These are phyloP conservation scores for Periophthalmodon schlosseri DNA, from an alignment of 2,113 vertebrate genomes.

Conservation along the genomic window DNA sequence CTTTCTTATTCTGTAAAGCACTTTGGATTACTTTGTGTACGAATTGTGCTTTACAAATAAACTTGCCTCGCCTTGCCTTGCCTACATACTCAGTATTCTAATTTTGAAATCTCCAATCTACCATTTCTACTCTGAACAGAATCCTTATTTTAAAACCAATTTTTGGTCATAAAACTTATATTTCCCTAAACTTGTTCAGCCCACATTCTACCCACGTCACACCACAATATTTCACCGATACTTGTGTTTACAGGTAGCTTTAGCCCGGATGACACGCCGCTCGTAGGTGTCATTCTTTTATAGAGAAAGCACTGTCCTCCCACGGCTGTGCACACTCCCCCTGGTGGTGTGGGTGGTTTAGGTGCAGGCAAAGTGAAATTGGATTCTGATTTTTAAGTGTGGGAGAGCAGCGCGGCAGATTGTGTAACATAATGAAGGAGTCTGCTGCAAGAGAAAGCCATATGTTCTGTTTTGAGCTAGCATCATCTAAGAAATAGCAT, in stretches of 20 bases:
- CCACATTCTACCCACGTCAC: neutral
- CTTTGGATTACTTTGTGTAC: too few relatives aligned
- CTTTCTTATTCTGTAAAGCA: too few relatives aligned
- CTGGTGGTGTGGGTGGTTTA: slow-evolving; percentile 25
- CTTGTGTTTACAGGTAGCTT: slow-evolving; percentile 29
- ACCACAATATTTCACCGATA: slow-evolving; percentile 4
- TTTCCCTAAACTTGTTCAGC: neutral
- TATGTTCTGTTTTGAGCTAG: neutral
- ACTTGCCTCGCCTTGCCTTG: too few relatives aligned
- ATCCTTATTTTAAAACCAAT: too few relatives aligned
- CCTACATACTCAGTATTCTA: too few relatives aligned
- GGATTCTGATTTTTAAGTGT: neutral
- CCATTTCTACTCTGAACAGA: too few relatives aligned
- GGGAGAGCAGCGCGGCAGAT: neutral
- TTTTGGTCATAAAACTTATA: too few relatives aligned
- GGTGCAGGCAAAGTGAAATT: slow-evolving; percentile 15
- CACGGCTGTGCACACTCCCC: slow-evolving; percentile 12
- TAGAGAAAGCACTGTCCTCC: slow-evolving; percentile 15
- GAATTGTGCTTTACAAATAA: too few relatives aligned
- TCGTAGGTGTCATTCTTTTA: slow-evolving; percentile 33
- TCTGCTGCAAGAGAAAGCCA: neutral
- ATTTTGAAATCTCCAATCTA: too few relatives aligned
- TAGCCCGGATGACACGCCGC: slow-evolving; percentile 16
- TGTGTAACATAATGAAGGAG: neutral
- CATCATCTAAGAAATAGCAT: neutral